These are phyloP conservation scores for Brachionus plicatilis DNA, from an alignment of 1,140 invertebrate genomes.

Conservation along the genomic window DNA sequence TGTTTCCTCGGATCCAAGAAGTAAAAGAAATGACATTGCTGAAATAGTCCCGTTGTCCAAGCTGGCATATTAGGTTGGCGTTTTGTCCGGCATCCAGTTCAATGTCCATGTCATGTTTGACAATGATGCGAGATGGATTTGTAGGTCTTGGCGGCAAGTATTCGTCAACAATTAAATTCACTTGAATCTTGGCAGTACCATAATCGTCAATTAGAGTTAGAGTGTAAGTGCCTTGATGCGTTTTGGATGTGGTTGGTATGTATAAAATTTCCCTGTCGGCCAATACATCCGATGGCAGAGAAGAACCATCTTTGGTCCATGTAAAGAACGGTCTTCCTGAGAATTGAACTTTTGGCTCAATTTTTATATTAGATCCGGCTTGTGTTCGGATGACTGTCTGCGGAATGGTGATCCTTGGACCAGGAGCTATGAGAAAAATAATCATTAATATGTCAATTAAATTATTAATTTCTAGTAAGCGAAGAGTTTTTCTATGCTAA, in stretches of 20 bases:
- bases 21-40: not conserved
- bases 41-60: not conserved
- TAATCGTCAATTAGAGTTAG: not conserved
- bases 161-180: slow-evolving; percentile 1
- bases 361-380: not conserved
- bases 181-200: not conserved
- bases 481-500: not conserved
- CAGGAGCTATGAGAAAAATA: not conserved
- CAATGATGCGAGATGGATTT: not conserved
- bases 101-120: slow-evolving; percentile 16
- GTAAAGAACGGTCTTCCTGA: not conserved
- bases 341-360: slow-evolving; percentile 7
- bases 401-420: not conserved
- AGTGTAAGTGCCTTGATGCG: slow-evolving; percentile 20
- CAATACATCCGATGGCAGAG: not conserved
- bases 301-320: slow-evolving; percentile 14
- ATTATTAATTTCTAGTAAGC: not conserved
- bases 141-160: not conserved
- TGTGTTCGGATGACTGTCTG: not conserved
- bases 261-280: slow-evolving; percentile 11
- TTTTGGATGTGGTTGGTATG: not conserved
- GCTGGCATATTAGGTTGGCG: slow-evolving; percentile 12
- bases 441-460: not conserved
- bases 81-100: slow-evolving; percentile 21
- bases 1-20: slow-evolving; percentile 36